phyloP scores from a whole-genome alignment of 2,888 invertebrate genomes.

The Hirtodrosophila trivittata region DNA sequence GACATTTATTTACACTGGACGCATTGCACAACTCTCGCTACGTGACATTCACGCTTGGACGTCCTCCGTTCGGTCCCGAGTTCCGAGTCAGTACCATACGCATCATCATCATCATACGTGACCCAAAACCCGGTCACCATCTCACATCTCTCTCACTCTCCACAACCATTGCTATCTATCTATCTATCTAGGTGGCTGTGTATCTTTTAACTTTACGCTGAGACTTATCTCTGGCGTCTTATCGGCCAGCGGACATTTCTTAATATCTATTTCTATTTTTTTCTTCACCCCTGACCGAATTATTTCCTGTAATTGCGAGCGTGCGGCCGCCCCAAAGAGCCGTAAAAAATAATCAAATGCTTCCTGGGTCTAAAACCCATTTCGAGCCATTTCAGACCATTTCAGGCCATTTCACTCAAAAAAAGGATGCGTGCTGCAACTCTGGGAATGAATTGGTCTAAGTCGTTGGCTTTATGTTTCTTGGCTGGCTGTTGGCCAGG shows the following conservation, averaged over 20 bases:
- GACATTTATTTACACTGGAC: constrained; percentile 65
- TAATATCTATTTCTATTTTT: neutral
- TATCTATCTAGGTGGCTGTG: constrained; percentile 53
- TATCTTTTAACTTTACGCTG: constrained; percentile 58
- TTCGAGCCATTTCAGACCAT: constrained; percentile 57
- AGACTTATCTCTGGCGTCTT: constrained; percentile 64
- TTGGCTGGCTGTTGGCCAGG: constrained; percentile 1
- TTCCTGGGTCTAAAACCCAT: constrained; percentile 69
- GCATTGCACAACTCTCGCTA: constrained; percentile 63
- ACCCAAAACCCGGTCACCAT: constrained; percentile 38
- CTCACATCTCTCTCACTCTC: constrained; percentile 48
- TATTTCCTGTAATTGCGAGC: constrained; percentile 78
- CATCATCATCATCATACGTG: constrained; percentile 57
- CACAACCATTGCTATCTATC: too few species aligned
- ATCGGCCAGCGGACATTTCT: constrained; percentile 54
- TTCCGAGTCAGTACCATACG: constrained; percentile 18
- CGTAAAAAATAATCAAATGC: constrained; percentile 78
- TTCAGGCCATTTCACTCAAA: constrained; percentile 57
- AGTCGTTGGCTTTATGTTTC: constrained; percentile 9
- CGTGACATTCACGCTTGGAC: constrained; percentile 79
- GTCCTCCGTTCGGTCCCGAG: constrained; percentile 31
- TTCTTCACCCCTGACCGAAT: constrained; percentile 61
- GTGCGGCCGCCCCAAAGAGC: constrained; percentile 56
- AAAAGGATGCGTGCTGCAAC: constrained; percentile 73
- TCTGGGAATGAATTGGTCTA: constrained; percentile 69